A percentile compares a stretch with the other conserved stretches of the same genome.
These are phyloP conservation scores for Lepidocyrtinus sp. DNA, from an alignment of 2,888 invertebrate genomes.

Conservation along the genomic window DNA sequence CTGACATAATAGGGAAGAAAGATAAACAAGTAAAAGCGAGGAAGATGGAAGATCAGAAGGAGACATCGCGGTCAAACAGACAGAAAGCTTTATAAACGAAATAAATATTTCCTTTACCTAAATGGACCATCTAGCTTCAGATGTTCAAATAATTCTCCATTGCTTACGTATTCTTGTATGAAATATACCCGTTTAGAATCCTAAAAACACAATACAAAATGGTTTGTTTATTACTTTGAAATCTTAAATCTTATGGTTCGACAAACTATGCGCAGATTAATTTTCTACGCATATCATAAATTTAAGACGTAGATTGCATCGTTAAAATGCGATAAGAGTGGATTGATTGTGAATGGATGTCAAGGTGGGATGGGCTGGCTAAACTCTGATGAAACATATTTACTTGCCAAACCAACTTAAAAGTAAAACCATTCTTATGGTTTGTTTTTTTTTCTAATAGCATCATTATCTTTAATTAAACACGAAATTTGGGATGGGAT, in stretches of 20 bases:
- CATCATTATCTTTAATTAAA: no score
- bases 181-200: constrained; percentile 18
- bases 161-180: constrained; percentile 29
- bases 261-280: not conserved
- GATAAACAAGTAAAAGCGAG: constrained; percentile 7
- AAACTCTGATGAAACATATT: not conserved
- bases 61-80: not conserved
- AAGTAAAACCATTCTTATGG: no score
- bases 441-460: no score
- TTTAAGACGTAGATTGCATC: no score
- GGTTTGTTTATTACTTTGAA: not conserved
- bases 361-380: constrained; percentile 41
- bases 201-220: constrained; percentile 15
- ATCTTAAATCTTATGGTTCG: no score
- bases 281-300: not conserved
- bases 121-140: constrained; percentile 22
- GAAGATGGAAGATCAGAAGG: not conserved
- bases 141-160: constrained; percentile 30
- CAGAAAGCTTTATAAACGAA: not conserved
- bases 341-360: not conserved
- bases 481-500: no score
- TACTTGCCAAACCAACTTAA: no score
- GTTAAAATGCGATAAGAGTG: not conserved
- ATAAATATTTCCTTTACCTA: constrained; percentile 23
- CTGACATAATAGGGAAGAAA: not conserved